phyloP scores from a whole-genome alignment of 2,797 vertebrate genomes.

The Acomys russatus region DNA sequence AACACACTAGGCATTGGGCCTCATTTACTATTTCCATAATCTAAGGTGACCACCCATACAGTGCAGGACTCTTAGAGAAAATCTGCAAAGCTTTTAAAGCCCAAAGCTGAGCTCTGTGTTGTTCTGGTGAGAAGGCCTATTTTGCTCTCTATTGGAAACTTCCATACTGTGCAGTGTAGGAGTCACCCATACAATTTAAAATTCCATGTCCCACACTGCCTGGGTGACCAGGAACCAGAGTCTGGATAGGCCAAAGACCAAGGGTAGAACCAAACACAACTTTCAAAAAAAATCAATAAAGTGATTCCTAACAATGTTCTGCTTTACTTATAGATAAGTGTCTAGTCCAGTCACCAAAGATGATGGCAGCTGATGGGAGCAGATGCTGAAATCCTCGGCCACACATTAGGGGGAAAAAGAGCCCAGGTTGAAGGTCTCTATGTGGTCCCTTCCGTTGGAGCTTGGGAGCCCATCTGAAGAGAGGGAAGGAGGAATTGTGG shows the following conservation, averaged over 20 bases:
- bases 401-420: background rate
- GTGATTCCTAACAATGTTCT: background rate
- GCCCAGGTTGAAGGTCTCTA: background rate
- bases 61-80: background rate
- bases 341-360: background rate
- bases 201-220: background rate
- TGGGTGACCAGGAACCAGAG: background rate
- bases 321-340: background rate
- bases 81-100: background rate
- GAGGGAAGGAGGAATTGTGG: background rate
- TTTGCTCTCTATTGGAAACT: background rate
- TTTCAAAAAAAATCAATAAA: background rate
- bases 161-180: background rate
- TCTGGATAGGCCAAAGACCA: background rate
- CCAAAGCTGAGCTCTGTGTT: background rate
- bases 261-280: background rate
- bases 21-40: slow-evolving; percentile 5
- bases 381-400: background rate
- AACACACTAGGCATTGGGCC: background rate
- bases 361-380: background rate
- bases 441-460: background rate
- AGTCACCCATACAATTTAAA: background rate
- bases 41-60: background rate
- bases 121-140: background rate
- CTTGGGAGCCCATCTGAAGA: background rate